A percentile compares a stretch with the other conserved stretches of the same genome.
Conservation (phyloP, 1,140 invertebrate genomes). For the Pseudomyrmex gracilis region DNA sequence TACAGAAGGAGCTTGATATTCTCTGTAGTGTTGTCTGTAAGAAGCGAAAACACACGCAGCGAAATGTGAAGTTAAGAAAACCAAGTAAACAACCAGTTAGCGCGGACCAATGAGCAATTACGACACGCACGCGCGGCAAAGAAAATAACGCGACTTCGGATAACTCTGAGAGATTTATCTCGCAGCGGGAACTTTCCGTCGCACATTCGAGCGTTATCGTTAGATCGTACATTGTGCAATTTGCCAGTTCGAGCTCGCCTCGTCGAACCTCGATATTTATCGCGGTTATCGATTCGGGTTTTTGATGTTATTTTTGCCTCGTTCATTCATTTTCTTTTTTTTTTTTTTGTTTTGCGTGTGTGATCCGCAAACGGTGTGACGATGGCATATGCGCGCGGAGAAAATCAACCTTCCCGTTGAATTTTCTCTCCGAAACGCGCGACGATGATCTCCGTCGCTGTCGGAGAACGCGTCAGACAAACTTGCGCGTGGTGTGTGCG, state of each 20-base stretch:
- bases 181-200: constrained; percentile 53
- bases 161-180: constrained; percentile 71
- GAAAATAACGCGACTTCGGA: constrained; percentile 71
- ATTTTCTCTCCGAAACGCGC: constrained; percentile 1
- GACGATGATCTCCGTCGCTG: constrained; percentile 9
- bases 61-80: constrained; percentile 10
- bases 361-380: constrained; percentile 9
- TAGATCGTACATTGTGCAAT: constrained; percentile 78
- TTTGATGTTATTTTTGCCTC: constrained; percentile 33
- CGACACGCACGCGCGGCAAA: constrained; percentile 48
- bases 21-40: background rate
- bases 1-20: background rate
- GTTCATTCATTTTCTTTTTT: constrained; percentile 14
- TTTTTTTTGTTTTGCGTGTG: constrained; percentile 13
- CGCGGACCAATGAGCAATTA: constrained; percentile 76
- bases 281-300: constrained; percentile 73
- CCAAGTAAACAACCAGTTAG: constrained; percentile 18
- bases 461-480: background rate
- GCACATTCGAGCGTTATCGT: constrained; percentile 71
- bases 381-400: background rate
- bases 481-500: background rate
- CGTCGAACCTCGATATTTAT: constrained; percentile 72
- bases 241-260: constrained; percentile 59
- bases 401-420: background rate
- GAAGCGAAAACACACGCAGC: background rate